Evolutionary conservation across 2,888 invertebrate genomes (phyloP).

Genomic region (Morpho achilles): DNA sequence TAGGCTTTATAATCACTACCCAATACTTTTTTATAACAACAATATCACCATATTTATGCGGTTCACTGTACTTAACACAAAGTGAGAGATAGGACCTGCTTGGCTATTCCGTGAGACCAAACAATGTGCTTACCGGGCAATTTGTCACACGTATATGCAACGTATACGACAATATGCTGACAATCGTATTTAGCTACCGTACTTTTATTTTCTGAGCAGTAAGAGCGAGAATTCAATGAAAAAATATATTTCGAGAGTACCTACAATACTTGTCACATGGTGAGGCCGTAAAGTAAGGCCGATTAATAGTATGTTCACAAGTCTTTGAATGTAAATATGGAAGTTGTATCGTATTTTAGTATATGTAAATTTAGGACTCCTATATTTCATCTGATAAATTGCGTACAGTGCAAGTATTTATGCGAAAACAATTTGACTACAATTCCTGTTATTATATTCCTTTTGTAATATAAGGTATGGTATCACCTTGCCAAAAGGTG

Average conservation of each 20-base stretch:
- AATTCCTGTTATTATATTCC: constrained; percentile 11
- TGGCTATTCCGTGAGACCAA: constrained; percentile 36
- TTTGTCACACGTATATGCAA: constrained; percentile 43
- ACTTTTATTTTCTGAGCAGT: constrained; percentile 2
- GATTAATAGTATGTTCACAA: constrained; percentile 30
- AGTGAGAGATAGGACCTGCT: constrained; percentile 29
- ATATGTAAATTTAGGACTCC: constrained; percentile 25
- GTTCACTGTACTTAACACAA: constrained; percentile 23
- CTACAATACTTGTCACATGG: constrained; percentile 20
- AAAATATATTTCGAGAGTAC: constrained; percentile 6
- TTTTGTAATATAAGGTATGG: neutral
- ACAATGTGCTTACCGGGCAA: constrained; percentile 38
- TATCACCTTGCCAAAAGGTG: too few relatives aligned
- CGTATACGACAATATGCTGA: constrained; percentile 28
- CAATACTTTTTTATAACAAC: too few relatives aligned
- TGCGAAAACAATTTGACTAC: neutral
- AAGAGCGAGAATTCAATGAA: constrained; percentile 11
- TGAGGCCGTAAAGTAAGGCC: constrained; percentile 29
- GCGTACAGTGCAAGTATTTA: constrained; percentile 7
- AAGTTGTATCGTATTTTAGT: constrained; percentile 30
- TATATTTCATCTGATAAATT: constrained; percentile 24
- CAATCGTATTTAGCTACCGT: constrained; percentile 7
- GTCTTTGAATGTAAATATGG: constrained; percentile 30
- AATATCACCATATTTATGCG: constrained; percentile 1
- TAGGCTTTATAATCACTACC: too few relatives aligned